phyloP scores from a whole-genome alignment of 1,140 invertebrate species.

The Manduca sexta region DNA sequence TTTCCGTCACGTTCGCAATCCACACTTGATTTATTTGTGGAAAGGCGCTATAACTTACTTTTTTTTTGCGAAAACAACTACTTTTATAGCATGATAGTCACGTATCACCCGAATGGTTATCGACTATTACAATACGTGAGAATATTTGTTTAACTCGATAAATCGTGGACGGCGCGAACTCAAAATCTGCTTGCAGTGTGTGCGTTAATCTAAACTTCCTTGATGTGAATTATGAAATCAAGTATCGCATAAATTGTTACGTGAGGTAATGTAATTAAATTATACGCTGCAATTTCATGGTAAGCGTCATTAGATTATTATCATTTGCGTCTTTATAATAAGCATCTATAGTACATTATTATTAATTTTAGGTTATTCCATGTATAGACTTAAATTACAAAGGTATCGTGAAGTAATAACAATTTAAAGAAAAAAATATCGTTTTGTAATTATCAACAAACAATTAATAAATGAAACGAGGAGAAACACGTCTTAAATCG shows the following conservation, averaged over 20 bases:
- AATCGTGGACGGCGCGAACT: not conserved
- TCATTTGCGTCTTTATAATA: no score
- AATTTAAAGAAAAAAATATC: no score
- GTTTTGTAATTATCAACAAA: no score
- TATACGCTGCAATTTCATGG: constrained; percentile 3
- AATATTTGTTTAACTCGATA: constrained; percentile 50
- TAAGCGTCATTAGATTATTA: not conserved
- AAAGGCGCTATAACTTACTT: not conserved
- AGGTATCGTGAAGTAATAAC: no score
- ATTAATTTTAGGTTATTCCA: no score
- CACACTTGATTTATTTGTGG: constrained; percentile 1
- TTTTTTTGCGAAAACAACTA: constrained; percentile 1
- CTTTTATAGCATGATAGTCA: constrained; percentile 36
- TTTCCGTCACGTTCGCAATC: not conserved
- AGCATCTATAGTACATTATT: no score
- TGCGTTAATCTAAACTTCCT: constrained; percentile 33
- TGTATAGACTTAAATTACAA: no score
- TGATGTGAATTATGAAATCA: constrained; percentile 29
- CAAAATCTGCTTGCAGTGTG: constrained; percentile 23
- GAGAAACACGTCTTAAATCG: no score
- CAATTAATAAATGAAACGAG: no score
- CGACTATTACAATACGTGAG: constrained; percentile 55
- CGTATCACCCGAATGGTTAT: constrained; percentile 39
- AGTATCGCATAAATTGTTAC: constrained; percentile 28
- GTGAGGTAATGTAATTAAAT: constrained; percentile 28